Evolutionary conservation across 2,797 vertebrate species (phyloP).

Genomic region (Chloroceryle inda): DNA sequence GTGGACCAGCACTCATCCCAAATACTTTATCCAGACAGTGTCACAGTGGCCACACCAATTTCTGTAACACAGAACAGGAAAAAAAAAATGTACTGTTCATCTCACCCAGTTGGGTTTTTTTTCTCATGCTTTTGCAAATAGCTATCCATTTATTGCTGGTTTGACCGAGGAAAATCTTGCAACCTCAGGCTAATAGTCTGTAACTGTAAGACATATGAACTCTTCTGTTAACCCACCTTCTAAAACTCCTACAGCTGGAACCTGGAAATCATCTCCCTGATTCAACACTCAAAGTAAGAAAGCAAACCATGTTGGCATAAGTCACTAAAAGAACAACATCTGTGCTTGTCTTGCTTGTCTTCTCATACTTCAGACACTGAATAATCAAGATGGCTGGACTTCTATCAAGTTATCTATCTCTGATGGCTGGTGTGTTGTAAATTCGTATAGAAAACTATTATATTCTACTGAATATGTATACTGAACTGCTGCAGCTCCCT

Average conservation of each 20-base stretch:
- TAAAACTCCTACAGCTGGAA: neutral
- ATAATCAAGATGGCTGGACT: slow-evolving; percentile 35
- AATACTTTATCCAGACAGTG: neutral
- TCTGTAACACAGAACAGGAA: neutral
- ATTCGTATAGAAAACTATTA: slow-evolving; percentile 63
- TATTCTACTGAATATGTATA: neutral
- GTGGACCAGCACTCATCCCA: neutral
- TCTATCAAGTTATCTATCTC: slow-evolving; percentile 55
- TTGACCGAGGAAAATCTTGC: neutral
- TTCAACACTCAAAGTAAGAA: slow-evolving; percentile 36
- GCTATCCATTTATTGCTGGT: neutral
- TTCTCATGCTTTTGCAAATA: neutral
- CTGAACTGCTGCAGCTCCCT: slow-evolving; percentile 45
- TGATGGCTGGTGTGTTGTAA: slow-evolving; percentile 29
- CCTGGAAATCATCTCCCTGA: neutral
- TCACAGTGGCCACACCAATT: neutral
- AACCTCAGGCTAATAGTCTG: neutral
- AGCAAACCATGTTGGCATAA: slow-evolving; percentile 49
- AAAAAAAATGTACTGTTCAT: fast-evolving
- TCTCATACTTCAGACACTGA: slow-evolving; percentile 33
- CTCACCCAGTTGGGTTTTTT: neutral
- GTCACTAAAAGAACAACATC: slow-evolving; percentile 57
- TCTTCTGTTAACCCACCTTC: neutral
- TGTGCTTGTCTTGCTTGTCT: slow-evolving; percentile 49
- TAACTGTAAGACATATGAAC: neutral